Evolutionary conservation across 2,888 invertebrate species (phyloP).

Genomic region (Meta bourneti): DNA sequence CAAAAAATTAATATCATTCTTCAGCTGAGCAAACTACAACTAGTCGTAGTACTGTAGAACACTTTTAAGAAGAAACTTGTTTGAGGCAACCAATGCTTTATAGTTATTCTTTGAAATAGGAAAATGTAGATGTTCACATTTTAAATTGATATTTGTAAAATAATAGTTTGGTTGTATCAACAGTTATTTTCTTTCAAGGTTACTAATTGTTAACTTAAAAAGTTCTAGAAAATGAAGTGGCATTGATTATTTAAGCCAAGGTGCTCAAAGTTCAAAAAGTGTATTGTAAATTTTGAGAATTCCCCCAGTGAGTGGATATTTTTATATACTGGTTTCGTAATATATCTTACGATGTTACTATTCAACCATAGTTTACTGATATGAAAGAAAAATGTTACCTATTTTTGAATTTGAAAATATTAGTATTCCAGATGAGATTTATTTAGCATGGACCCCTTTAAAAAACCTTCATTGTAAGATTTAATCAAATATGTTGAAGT

Average conservation of each 20-base stretch:
- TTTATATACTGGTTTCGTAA: background rate
- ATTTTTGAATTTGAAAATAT: background rate
- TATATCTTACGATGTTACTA: background rate
- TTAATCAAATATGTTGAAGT: background rate
- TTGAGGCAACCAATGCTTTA: background rate
- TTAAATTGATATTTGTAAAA: no score
- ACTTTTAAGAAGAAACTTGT: background rate
- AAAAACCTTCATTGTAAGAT: background rate
- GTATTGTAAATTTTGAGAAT: background rate
- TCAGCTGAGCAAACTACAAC: background rate
- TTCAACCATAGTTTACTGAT: background rate
- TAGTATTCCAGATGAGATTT: background rate
- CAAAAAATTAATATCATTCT: background rate
- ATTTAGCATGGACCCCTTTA: background rate
- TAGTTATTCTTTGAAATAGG: background rate
- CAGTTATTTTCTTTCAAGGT: background rate
- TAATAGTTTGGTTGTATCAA: background rate
- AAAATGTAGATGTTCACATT: background rate
- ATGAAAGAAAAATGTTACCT: background rate
- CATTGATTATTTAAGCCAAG: background rate
- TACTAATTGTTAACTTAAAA: background rate
- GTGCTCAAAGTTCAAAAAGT: background rate
- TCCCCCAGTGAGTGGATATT: background rate
- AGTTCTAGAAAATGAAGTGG: background rate
- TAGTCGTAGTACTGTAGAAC: background rate